Evolutionary conservation across 2,888 invertebrate species (phyloP).

Genomic region (Cynaeus angustus): DNA sequence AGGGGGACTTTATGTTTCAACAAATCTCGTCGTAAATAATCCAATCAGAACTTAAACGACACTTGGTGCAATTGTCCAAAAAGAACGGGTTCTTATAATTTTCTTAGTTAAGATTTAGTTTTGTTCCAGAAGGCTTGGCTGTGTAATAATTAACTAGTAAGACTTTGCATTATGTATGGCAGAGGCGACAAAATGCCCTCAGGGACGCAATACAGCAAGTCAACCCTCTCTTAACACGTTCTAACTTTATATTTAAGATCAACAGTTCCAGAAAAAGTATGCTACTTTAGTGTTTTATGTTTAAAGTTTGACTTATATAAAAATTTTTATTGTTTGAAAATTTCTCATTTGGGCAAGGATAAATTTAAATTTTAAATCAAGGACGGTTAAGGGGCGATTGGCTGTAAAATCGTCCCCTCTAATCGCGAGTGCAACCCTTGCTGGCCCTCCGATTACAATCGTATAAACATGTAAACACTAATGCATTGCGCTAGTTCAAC

Average conservation of each 20-base stretch:
- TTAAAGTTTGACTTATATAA: constrained; percentile 43
- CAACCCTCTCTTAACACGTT: constrained; percentile 54
- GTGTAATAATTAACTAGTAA: constrained; percentile 55
- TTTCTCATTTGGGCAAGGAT: constrained; percentile 21
- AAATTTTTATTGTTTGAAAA: constrained; percentile 42
- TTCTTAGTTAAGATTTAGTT: constrained; percentile 54
- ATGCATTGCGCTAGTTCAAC: constrained; percentile 59
- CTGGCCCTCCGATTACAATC: constrained; percentile 61
- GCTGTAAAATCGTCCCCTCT: constrained; percentile 69
- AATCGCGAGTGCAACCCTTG: constrained; percentile 54
- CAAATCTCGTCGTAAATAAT: constrained; percentile 7
- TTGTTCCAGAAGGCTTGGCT: constrained; percentile 49
- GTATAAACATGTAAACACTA: constrained; percentile 69
- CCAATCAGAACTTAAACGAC: constrained; percentile 1
- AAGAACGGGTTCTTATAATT: constrained; percentile 42
- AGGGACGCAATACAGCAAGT: constrained; percentile 54
- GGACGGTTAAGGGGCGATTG: constrained; percentile 66
- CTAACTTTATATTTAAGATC: constrained; percentile 55
- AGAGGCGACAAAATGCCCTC: constrained; percentile 55
- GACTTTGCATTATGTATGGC: constrained; percentile 52
- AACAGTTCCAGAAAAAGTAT: constrained; percentile 52
- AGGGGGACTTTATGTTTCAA: background rate
- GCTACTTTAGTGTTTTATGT: constrained; percentile 46
- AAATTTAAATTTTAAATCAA: constrained; percentile 31
- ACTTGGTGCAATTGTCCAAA: constrained; percentile 18